Evolutionary conservation across 2,113 vertebrate genomes (phyloP), one percentile per base, ranked within the genome.

Genomic region (Xenopus laevis): DNA sequence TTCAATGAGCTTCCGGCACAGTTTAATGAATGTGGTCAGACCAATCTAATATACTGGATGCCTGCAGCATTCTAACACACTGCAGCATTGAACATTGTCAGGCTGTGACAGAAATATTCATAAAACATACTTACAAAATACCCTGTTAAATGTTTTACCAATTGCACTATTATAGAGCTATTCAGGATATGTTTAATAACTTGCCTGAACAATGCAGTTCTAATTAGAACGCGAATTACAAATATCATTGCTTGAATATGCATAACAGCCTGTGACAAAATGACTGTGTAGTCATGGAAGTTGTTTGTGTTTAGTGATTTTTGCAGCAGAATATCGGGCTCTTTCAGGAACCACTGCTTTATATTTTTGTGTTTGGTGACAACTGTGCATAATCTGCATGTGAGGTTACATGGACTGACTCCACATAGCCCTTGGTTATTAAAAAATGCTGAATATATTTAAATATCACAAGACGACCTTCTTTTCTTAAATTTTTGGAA

Each of bases 151-250:
- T 17, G 57, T 63, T 66, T 66, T 18, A 45, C 20, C 52, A 53
- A 66, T 74, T 66, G 53, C 33, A 74, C 55, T 62, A 59, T 58
- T 74, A 66, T 20, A 33, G 33, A 74, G 58, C 71, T 66, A 74
- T 66, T 74, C 52, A 73, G 57, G 71, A 58, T 62, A 65, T 78
- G 10, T 44, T 78, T 79, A 82, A 68, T 79, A 58, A 68, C 59
- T 61, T 71, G 68, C 55, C 78, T 76, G 33, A 82, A 78, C 64
- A 4, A 60, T 61, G 78, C 7, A 13, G 82, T 84, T 83, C 33
- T 55, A 66, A 79, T 81, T 73, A 50, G 40, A 58, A 62, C 65
- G 62, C 61, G 65, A 73, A 58, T 46, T 47, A 58, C 52, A 73
- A 66, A 65, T 12, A 65, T 65, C 62, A 17, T 33, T 58, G 63